A percentile compares a stretch with the other conserved stretches of the same genome.
Conservation (phyloP, 2,113 vertebrate genomes). For the Naja naja region DNA sequence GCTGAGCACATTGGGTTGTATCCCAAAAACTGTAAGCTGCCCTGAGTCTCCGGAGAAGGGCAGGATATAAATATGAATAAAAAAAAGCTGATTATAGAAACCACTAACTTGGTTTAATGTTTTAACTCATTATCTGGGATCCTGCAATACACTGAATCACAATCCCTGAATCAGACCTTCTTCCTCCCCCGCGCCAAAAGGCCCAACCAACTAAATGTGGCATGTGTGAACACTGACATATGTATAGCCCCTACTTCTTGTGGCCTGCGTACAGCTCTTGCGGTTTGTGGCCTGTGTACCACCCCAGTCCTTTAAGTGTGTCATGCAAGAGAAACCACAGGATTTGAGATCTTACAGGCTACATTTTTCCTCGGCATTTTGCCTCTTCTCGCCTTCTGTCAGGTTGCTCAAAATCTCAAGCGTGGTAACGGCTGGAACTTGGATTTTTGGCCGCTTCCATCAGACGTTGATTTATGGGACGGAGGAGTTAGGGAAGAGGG, state of each 20-base stretch:
- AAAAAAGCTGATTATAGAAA: neutral
- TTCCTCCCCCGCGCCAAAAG: accelerated
- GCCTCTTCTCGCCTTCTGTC: neutral
- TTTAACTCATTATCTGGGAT: neutral
- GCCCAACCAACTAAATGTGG: neutral
- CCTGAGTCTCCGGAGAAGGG: no score
- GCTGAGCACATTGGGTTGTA: no score
- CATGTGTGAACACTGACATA: neutral
- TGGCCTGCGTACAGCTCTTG: neutral
- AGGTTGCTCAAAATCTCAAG: neutral
- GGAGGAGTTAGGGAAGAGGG: neutral
- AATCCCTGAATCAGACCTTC: neutral
- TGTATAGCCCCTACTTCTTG: neutral
- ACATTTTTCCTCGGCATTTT: neutral
- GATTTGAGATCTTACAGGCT: neutral
- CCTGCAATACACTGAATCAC: neutral
- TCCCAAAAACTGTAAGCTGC: no score
- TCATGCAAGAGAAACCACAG: neutral
- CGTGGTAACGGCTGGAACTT: neutral
- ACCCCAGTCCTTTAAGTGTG: neutral
- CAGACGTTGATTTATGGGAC: neutral
- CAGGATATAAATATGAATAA: no score
- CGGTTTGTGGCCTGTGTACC: neutral
- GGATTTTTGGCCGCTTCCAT: neutral
- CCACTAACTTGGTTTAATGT: neutral